A percentile compares a stretch with the other conserved stretches of the same genome.
phyloP scores from a whole-genome alignment of 2,797 vertebrate species.

The Gambelia wislizenii region DNA sequence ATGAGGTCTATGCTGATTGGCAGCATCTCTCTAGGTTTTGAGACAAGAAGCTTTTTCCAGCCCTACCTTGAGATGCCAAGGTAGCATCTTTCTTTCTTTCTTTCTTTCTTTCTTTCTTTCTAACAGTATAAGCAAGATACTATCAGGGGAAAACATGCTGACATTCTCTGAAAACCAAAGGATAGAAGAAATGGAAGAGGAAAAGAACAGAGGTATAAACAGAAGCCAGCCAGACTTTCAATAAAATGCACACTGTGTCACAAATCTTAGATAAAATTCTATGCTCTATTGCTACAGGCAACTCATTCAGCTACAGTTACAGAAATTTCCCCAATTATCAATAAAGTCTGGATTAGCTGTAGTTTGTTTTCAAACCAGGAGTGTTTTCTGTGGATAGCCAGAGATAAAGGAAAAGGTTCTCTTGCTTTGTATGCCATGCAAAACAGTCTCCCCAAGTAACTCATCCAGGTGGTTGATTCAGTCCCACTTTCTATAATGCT shows the following conservation, averaged over 20 bases:
- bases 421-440: not conserved
- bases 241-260: slow-evolving; percentile 49
- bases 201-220: not conserved
- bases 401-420: not conserved
- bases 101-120: not conserved
- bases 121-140: not conserved
- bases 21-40: not conserved
- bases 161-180: not conserved
- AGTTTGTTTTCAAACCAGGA: not conserved
- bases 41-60: not conserved
- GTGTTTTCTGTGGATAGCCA: not conserved
- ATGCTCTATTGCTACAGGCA: slow-evolving; percentile 24
- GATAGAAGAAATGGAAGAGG: not conserved
- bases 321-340: not conserved
- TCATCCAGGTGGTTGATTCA: slow-evolving; percentile 13
- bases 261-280: too few relatives aligned
- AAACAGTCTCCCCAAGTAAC: slow-evolving; percentile 21
- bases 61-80: not conserved
- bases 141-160: not conserved
- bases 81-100: too few relatives aligned
- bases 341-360: not conserved
- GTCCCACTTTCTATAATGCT: slow-evolving; percentile 1
- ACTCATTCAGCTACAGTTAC: not conserved
- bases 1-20: not conserved
- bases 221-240: not conserved